Base-by-base conservation (phyloP, 92 coral and sea anemone species). In the Paragorgia papillata region DNA sequence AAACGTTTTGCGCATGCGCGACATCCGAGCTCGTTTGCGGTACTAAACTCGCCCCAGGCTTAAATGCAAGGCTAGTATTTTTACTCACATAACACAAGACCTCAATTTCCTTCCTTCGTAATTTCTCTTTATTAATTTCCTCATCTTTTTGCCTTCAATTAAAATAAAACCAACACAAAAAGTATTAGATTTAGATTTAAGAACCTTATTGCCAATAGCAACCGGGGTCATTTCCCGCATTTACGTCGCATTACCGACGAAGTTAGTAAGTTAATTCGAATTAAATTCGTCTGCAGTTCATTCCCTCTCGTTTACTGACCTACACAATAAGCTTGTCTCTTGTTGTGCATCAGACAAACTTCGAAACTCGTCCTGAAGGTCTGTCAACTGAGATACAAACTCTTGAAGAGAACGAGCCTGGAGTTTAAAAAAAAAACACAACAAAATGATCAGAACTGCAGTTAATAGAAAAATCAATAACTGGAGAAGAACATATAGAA, bases 331-430 rank as follows among this genome's bases (percentile, higher is more conserved):
- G 66, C 74, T 35, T 62, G 74, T 80, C 81, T 62, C 82, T 84
- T 78, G 76, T 29, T 90, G 97, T 6, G 91, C 94, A 37, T 88
- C 88, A 22, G 91, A 86, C n/a, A 93, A 73, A 24, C 82, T 80
- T 63, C 83, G 70, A 56, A 93, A 77, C 58, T 93, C 97, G 1
- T 80, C 74, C 49, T 93, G 92, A 39, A 93, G 96, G 25, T 85
- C 97, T 9, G 85, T 83, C 29, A 88, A 79, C 70, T 90, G 89
- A 37, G 97, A 93, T 24, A 93, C 96, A 80, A 93, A 93, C 32
- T 90, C 93, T 21, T 82, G 92, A 35, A 93, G 91, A n/a, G 97
- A 88, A 50, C 75, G 85, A 13, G 97, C 84, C 97, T 93, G 64
- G 29, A 59, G 46, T n/a, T n/a, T n/a, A n/a, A n/a, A n/a, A 48